Evolutionary conservation across 2,888 invertebrate species (phyloP).

Genomic region (Pollenia griseotomentosa): DNA sequence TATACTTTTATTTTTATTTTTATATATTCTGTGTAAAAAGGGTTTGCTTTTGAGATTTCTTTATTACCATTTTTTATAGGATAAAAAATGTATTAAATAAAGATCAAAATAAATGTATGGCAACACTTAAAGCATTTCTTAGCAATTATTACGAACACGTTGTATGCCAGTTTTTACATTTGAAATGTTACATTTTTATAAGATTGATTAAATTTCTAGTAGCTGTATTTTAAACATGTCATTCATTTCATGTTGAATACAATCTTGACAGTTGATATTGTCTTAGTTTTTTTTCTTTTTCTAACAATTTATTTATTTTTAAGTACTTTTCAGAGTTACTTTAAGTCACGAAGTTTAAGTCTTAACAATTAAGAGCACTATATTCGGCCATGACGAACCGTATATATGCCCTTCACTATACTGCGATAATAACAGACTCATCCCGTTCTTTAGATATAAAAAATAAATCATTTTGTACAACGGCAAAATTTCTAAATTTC

Average conservation of each 20-base stretch:
- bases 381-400: no score
- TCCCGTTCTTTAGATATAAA: no score
- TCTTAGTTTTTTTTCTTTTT: background rate
- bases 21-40: background rate
- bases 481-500: no score
- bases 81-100: background rate
- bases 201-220: conserved; percentile 50
- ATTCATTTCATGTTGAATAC: conserved; percentile 20
- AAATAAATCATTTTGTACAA: no score
- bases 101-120: conserved; percentile 29
- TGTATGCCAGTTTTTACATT: background rate
- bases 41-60: conserved; percentile 42
- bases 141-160: background rate
- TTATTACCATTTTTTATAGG: conserved; percentile 37
- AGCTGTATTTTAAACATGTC: conserved; percentile 35
- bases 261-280: conserved; percentile 37
- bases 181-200: conserved; percentile 1
- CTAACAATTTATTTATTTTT: conserved; percentile 9
- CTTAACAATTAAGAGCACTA: no score
- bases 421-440: no score
- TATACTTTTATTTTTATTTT: conserved; percentile 1
- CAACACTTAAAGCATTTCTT: conserved; percentile 22
- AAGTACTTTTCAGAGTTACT: background rate
- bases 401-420: no score
- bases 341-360: background rate